Conservation (phyloP, 1,140 invertebrate genomes). For the Drosophila ogumai region DNA sequence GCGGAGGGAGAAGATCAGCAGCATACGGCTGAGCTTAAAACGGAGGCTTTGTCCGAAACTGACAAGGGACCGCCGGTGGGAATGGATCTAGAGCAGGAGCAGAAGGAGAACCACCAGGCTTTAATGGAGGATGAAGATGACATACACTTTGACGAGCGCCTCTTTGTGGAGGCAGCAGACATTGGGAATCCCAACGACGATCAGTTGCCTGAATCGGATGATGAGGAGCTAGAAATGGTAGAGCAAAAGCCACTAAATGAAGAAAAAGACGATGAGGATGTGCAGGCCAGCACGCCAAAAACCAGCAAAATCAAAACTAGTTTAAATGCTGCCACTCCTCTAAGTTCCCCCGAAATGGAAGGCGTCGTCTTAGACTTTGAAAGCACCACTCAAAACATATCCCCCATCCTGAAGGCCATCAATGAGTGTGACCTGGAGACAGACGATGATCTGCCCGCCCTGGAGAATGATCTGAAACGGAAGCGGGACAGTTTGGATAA, state of each 20-base stretch:
- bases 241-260: not conserved
- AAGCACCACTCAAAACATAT: conserved; percentile 56
- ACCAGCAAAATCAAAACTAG: conserved; percentile 27
- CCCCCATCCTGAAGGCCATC: conserved; percentile 72
- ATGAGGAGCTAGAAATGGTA: conserved; percentile 36
- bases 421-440: conserved; percentile 66
- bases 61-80: conserved; percentile 5
- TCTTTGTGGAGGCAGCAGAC: conserved; percentile 67
- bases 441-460: conserved; percentile 51
- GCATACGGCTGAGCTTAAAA: not conserved
- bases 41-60: conserved; percentile 4
- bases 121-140: conserved; percentile 66
- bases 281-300: conserved; percentile 72
- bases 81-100: conserved; percentile 6
- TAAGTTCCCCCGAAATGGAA: conserved; percentile 25
- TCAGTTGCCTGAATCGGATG: conserved; percentile 64
- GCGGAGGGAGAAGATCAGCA: conserved; percentile 20
- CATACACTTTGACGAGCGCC: conserved; percentile 76
- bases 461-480: conserved; percentile 70
- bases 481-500: conserved; percentile 81
- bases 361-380: conserved; percentile 50
- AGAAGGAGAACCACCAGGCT: conserved; percentile 49
- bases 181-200: conserved; percentile 33
- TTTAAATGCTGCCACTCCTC: conserved; percentile 40
- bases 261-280: conserved; percentile 13